These are phyloP conservation scores for Xanthia icteritia DNA, from an alignment of 2,888 invertebrate genomes.

Conservation along the genomic window DNA sequence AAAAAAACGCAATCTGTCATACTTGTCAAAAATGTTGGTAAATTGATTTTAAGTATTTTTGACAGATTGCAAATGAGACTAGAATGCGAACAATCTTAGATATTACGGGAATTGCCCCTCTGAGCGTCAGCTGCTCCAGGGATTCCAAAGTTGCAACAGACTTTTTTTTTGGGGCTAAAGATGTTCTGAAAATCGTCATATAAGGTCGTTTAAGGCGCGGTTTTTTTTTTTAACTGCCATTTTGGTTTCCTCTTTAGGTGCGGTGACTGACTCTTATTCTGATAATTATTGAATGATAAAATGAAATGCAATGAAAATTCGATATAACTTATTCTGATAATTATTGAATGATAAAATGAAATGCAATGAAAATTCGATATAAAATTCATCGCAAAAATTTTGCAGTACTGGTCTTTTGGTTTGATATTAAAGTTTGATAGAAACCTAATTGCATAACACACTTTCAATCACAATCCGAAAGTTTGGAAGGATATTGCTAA, in stretches of 20 bases:
- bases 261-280: not conserved
- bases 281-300: not conserved
- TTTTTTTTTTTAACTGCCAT: not conserved
- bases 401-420: not conserved
- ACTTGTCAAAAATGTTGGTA: too few relatives aligned
- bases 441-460: too few relatives aligned
- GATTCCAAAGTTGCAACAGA: not conserved
- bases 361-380: not conserved
- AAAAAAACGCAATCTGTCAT: too few relatives aligned
- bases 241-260: not conserved
- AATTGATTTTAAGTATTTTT: too few relatives aligned
- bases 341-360: not conserved
- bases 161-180: too few relatives aligned
- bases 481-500: too few relatives aligned
- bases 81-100: too few relatives aligned
- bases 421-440: not conserved
- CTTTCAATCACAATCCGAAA: too few relatives aligned
- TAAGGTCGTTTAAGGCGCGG: not conserved
- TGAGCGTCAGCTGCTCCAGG: not conserved
- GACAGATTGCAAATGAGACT: too few relatives aligned
- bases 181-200: too few relatives aligned
- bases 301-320: not conserved
- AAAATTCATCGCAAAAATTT: not conserved
- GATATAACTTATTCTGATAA: not conserved
- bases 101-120: too few relatives aligned